Base-by-base conservation (phyloP, 2,888 invertebrate genomes). In the Tiliacea aurago region DNA sequence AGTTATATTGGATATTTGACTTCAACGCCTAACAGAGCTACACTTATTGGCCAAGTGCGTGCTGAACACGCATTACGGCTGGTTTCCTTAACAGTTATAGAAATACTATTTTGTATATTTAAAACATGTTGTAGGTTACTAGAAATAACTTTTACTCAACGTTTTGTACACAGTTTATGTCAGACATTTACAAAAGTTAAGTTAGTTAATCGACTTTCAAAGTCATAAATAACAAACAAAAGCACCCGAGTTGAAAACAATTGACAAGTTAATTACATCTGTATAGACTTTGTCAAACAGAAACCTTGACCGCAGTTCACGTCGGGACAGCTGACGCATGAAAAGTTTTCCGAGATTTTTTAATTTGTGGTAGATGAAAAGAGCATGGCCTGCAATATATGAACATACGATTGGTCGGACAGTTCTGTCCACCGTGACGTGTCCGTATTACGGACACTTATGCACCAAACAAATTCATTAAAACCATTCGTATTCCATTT, bases 21-120 rank as follows among this genome's bases (percentile, higher is more conserved):
- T 84, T 80, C 73, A 80, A 80, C 53, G 59, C 70, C 67, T 84
- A 66, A 41, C 49, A 55, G 23, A 70, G 71, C 69, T 73, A 77
- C 10, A 68, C 56, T 67, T 63, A 83, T 83, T 82, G 68, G 70
- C 56, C 59, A 51, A 63, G 67, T 75, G 85, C 78, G 76, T 84
- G 75, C 70, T 59, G 59, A 70, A 70, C 71, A 70, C 67, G 62
- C 61, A 78, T 81, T 70, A 78, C 47, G 47, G n/a, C 49, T 37
- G 45, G 63, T 63, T 71, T 74, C 61, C 72, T 66, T 69, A 56
- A 73, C 67, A 49, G 47, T 61, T 76, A 56, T 33, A 58, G 53
- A 81, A 71, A 71, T 10, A 61, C 20, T 65, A 64, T 72, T 78
- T 67, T 53, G 61, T 65, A 68, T 70, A 68, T 67, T 64, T 72